These are phyloP conservation scores for Paramisgurnus dabryanus DNA, from an alignment of 2,113 vertebrate species.

Conservation along the genomic window DNA sequence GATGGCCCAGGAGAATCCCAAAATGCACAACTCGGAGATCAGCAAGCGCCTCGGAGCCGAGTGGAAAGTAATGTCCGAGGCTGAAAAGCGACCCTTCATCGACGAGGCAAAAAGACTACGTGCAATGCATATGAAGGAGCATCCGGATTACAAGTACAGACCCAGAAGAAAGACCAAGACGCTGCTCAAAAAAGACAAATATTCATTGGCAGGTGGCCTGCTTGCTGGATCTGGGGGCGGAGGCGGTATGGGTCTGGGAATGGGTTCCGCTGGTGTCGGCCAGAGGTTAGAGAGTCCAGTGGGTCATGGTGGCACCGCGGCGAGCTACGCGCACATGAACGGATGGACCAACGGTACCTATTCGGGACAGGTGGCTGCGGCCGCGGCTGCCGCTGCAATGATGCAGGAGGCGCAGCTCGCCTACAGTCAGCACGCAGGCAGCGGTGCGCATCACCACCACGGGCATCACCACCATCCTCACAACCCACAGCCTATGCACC, in stretches of 20 bases:
- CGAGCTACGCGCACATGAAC: constrained; percentile 91
- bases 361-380: constrained; percentile 88
- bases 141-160: constrained; percentile 99
- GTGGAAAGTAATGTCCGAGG: constrained; percentile 97
- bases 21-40: constrained; percentile 90
- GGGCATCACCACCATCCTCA: constrained; percentile 80
- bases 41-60: constrained; percentile 84
- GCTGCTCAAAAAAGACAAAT: constrained; percentile 97
- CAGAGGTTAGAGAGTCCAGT: constrained; percentile 89
- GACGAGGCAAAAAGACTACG: constrained; percentile 96
- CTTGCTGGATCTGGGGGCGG: constrained; percentile 78
- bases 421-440: constrained; percentile 90
- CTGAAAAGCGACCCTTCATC: constrained; percentile 96
- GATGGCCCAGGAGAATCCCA: constrained; percentile 86
- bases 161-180: constrained; percentile 97
- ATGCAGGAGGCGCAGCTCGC: constrained; percentile 97
- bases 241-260: constrained; percentile 74
- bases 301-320: constrained; percentile 73
- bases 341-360: constrained; percentile 95
- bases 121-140: constrained; percentile 98
- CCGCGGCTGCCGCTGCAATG: constrained; percentile 91
- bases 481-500: constrained; percentile 88
- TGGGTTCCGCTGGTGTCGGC: constrained; percentile 79
- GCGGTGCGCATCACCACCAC: constrained; percentile 82
- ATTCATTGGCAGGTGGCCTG: constrained; percentile 87